Evolutionary conservation across 1,140 invertebrate genomes (phyloP), one percentile per base, ranked within the genome.

Genomic region (Magallana angulata): DNA sequence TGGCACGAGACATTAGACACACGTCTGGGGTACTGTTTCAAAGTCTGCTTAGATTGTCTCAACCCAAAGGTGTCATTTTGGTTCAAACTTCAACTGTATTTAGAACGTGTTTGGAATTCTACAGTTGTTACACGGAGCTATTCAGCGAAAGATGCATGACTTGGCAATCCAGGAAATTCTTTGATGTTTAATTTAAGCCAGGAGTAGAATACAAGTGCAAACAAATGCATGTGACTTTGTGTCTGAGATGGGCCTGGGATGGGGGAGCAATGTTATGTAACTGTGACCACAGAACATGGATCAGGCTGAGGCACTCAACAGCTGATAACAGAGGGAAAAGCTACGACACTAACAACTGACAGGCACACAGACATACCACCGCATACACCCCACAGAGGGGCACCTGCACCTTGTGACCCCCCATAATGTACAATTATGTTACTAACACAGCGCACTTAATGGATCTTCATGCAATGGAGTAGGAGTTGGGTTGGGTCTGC

Each of bases 161-260:
- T 76, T 76, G 68, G 68, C 68, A 76, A 76, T 76, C 68, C 68
- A 76, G 68, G 24, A 76, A 36, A 76, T 76, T 76, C 68, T 76
- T 76, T 76, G 68, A 76, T 76, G 68, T 76, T 76, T 76, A 76
- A 76, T 76, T 76, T 76, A 76, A 76, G 68, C 9, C 18, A 30
- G 68, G 68, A 71, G 18, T 18, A 76, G 18, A 76, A 76, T 4
- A 76, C 12, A 30, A 76, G 68, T 76, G 68, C 68, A 30, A 76
- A 76, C 68, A 76, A 76, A 76, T 76, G 68, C 68, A 76, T 76
- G 68, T 76, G 68, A 36, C 8, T 30, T 30, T 14, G 60, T 64
- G 60, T 64, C 60, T 64, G 18, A 18, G 60, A 30, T 71, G 11
- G 64, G 64, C 64, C 64, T 30, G 11, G 68, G 68, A 11, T 30